phyloP scores from a whole-genome alignment of 1,140 invertebrate genomes.

The Hylaeus anthracinus region DNA sequence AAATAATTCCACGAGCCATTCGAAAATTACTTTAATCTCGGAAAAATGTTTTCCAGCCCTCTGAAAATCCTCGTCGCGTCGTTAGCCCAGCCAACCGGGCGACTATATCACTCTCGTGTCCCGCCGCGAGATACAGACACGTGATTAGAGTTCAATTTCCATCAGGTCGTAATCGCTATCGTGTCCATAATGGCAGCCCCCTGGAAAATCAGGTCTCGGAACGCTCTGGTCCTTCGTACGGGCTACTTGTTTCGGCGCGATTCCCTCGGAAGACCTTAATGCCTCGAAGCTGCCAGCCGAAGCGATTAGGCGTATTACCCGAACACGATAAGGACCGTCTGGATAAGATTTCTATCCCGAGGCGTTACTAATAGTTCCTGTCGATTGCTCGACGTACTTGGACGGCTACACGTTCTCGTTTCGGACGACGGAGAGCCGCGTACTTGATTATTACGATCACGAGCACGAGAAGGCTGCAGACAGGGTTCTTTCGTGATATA shows the following conservation, averaged over 20 bases:
- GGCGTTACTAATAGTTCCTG: constrained; percentile 48
- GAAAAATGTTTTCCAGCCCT: no score
- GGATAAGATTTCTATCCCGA: constrained; percentile 43
- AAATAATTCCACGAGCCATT: no score
- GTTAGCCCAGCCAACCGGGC: not conserved
- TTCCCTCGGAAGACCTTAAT: constrained; percentile 49
- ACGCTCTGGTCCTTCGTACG: not conserved
- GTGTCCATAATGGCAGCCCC: constrained; percentile 20
- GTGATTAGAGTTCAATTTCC: constrained; percentile 30
- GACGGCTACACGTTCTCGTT: not conserved
- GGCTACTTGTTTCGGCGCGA: constrained; percentile 40
- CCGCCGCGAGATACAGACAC: not conserved
- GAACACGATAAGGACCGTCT: constrained; percentile 50
- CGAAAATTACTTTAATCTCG: no score
- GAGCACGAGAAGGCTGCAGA: not conserved
- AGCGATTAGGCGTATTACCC: constrained; percentile 53
- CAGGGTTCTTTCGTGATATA: no score
- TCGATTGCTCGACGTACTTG: constrained; percentile 12
- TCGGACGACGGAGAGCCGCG: not conserved
- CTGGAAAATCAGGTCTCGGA: constrained; percentile 8
- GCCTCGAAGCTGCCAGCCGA: constrained; percentile 43
- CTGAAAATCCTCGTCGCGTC: no score
- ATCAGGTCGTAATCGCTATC: constrained; percentile 9
- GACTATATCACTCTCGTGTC: not conserved
- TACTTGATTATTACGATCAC: not conserved